Evolutionary conservation across 2,888 invertebrate species (phyloP), one percentile per base, ranked within the genome.

Genomic region (Pristionchus mayeri): DNA sequence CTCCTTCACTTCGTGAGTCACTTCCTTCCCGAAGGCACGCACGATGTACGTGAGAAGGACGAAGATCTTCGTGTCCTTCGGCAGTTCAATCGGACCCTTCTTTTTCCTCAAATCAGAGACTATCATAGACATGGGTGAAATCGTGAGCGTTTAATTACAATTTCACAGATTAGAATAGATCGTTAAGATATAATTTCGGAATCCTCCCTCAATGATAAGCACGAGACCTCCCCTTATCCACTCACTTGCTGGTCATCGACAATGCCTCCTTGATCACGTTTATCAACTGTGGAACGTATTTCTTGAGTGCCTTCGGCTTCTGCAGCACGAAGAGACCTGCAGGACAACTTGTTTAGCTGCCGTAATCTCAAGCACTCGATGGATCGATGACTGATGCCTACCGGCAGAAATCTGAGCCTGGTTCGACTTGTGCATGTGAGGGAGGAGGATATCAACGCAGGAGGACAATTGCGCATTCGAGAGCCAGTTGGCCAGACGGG

Each of bases 11-110:
- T 92, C 91, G 86, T 93, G 91, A 13, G 87, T 80, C 89, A 97
- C 96, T 88, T 94, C 94, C 13, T 95, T 95, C 30, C 86, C 84
- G 0, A 97, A 96, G 0, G 98, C 96, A 93, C 96, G 95, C 0
- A 96, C 96, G 11, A 99, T 93, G 88, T 98, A 94, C 40, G 97
- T 97, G 34, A 99, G 96, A 93, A 98, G 98, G 44, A 96, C 96
- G 93, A 98, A 98, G 79, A 98, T 96, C 0, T 96, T 95, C 0
- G 97, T 96, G 92, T 93, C 92, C 96, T 97, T 24, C 34, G 34
- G 52, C 18, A 34, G 24, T 9, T 67, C 67, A 30, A 67, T 18
- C 16, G 18, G 67, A 24, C 18, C n/a, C 76, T 76, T 48, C 76
- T 34, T n/a, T 34, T 85, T 95, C 95, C 34, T 78, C 84, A 27